A percentile compares a stretch with the other conserved stretches of the same genome.
Conservation (phyloP, 2,797 vertebrate genomes). For the Emys orbicularis region DNA sequence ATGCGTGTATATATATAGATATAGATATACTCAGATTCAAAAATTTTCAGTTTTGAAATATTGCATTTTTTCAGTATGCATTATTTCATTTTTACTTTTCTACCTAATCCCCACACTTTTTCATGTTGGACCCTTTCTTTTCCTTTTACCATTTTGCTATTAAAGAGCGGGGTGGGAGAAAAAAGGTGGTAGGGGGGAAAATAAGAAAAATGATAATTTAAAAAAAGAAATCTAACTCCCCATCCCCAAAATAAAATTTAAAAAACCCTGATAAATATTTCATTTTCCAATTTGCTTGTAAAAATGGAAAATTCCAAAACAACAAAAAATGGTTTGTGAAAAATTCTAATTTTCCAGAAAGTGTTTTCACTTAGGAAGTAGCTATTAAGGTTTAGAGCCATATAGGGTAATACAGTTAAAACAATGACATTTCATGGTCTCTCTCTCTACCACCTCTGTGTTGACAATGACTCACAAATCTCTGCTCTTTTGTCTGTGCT, state of each 20-base stretch:
- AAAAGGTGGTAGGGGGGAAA: background rate
- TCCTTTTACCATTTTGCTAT: background rate
- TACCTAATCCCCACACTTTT: background rate
- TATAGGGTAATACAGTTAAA: background rate
- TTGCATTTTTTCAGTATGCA: background rate
- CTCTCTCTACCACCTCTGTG: background rate
- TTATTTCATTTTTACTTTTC: background rate
- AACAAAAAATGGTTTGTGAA: background rate
- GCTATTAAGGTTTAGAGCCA: background rate
- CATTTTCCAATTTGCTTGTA: background rate
- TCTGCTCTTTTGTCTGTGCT: background rate
- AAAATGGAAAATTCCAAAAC: background rate
- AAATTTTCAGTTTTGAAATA: background rate
- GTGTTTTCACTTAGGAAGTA: background rate
- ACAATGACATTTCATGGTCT: background rate
- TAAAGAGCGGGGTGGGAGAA: background rate
- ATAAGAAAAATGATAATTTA: background rate
- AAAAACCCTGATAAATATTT: background rate
- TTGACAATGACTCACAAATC: background rate
- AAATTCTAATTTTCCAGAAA: background rate
- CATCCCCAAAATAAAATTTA: accelerated
- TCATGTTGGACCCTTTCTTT: background rate
- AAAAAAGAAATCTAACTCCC: background rate
- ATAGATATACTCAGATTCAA: background rate
- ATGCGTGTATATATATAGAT: background rate